Conservation (phyloP, 64 coral and sea anemone species). For the Stichodactyla mertensii region DNA sequence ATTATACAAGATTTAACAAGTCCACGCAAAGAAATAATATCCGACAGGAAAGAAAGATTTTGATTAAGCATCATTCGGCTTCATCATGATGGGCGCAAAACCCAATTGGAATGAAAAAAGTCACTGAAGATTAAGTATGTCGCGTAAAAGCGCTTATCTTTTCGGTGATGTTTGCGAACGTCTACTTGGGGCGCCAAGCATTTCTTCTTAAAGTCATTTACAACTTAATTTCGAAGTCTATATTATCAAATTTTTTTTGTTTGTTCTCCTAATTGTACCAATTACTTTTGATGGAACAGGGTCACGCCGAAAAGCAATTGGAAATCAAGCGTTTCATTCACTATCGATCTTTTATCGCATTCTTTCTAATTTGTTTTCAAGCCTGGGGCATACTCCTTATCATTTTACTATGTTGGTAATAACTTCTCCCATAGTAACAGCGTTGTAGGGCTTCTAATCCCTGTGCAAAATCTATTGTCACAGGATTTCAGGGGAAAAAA, state of each 20-base stretch:
- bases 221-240: not conserved
- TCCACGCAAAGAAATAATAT: not conserved
- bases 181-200: not conserved
- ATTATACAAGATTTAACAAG: not conserved
- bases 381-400: not conserved
- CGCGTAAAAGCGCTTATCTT: not conserved
- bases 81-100: not conserved
- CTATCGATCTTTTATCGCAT: not conserved
- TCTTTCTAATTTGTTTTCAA: not conserved
- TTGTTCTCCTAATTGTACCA: not conserved
- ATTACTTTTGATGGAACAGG: constrained; percentile 2
- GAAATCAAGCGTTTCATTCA: not conserved
- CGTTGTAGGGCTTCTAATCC: not conserved
- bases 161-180: not conserved
- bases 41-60: not conserved
- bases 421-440: not conserved
- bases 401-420: not conserved
- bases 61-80: not conserved
- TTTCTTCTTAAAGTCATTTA: not conserved
- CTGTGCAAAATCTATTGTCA: not conserved
- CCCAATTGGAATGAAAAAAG: not conserved
- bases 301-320: not conserved
- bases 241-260: not conserved
- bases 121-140: not conserved
- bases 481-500: not conserved